Percentiles rank a stretch among this genome's conserved stretches.
These are phyloP conservation scores for Ancistrus triradiatus DNA, from an alignment of 2,113 vertebrate species.

Conservation along the genomic window DNA sequence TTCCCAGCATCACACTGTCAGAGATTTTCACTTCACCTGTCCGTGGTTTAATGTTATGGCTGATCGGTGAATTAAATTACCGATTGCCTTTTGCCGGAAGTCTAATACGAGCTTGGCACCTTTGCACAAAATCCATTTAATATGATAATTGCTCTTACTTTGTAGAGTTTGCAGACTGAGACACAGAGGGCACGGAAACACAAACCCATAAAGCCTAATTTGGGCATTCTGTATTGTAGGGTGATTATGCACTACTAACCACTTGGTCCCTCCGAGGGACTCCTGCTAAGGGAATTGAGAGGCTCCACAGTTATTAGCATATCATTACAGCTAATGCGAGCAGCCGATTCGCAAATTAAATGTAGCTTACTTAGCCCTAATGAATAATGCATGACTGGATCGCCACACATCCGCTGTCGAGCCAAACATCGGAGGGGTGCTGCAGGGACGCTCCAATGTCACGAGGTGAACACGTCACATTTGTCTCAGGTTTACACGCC, in stretches of 20 bases:
- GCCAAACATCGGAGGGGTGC: conserved; percentile 16
- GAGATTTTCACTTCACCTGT: too few relatives aligned
- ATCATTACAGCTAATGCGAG: conserved; percentile 55
- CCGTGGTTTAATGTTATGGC: too few relatives aligned
- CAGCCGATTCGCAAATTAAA: conserved; percentile 62
- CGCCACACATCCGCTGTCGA: conserved; percentile 39
- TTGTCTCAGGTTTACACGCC: neutral
- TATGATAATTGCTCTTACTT: conserved; percentile 6
- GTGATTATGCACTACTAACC: conserved; percentile 44
- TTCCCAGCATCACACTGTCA: too few relatives aligned
- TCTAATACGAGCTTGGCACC: too few relatives aligned
- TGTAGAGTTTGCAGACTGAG: conserved; percentile 31
- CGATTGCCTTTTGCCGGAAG: too few relatives aligned
- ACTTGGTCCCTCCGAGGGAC: conserved; percentile 33
- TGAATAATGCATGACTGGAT: conserved; percentile 56
- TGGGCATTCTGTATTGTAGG: conserved; percentile 20
- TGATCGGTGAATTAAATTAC: too few relatives aligned
- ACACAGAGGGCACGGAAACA: conserved; percentile 30
- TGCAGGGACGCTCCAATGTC: conserved; percentile 30
- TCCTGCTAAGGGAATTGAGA: conserved; percentile 41
- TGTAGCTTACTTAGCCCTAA: conserved; percentile 54
- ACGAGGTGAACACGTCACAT: conserved; percentile 10
- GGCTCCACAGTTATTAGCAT: conserved; percentile 56
- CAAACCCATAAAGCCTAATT: conserved; percentile 21
- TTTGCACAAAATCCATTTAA: too few relatives aligned